Base-by-base conservation (phyloP, 1,140 invertebrate species). In the Araneus ventricosus region DNA sequence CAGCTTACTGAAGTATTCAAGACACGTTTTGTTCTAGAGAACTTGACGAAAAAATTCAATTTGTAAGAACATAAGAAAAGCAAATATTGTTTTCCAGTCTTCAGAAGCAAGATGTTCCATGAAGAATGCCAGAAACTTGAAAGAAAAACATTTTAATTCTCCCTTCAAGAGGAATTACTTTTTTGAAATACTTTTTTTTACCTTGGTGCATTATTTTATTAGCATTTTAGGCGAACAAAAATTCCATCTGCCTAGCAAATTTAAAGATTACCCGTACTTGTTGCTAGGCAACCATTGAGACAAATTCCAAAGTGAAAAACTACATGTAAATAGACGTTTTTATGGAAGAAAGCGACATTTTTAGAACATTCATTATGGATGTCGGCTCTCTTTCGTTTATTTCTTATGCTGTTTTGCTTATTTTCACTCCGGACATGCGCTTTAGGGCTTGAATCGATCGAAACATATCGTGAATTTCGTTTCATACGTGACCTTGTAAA, bases 291-390 rank as follows among this genome's bases (percentile, higher is more conserved):
- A 67, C 63, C 63, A 8, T 67, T 67, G 24, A 67, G 63, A 67
- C 63, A 67, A 67, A 67, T 67, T 67, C 63, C 63, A 67, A 27
- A 67, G 24, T 14, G 24, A n/a, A 67, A 67, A 67, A 67, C 24
- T 67, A n/a, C n/a, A 67, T n/a, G 7, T 27, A 67, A 67, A 67
- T 67, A 27, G 63, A 27, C 63, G 63, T 67, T 67, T 67, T 67
- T 67, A 67, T 67, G 63, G 63, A 67, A 67, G 63, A 27, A 67
- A 67, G 63, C 63, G 63, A 67, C 63, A 67, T n/a, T 27, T 67
- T 67, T 67, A 67, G 63, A 67, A n/a, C 63, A 67, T 67, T 67
- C 63, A 67, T 67, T 67, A 67, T 67, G 63, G 63, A 67, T 27
- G 63, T 8, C n/a, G 63, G 63, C 1, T 52, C 10, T 17, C 45